These are phyloP conservation scores for Yoshiicerus persimilis DNA, from an alignment of 1,140 invertebrate genomes.

Conservation along the genomic window DNA sequence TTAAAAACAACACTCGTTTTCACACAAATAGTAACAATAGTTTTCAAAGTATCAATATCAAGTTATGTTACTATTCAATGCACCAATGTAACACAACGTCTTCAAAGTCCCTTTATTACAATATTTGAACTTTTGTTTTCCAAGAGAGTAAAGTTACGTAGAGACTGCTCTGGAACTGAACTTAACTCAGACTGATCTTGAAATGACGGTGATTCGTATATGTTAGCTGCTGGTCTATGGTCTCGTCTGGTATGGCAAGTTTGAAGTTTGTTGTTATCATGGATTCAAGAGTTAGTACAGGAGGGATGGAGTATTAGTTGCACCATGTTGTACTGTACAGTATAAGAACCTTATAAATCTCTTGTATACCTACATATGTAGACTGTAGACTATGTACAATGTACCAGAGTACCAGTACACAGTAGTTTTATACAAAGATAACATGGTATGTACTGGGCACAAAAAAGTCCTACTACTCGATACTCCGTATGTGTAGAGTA, in stretches of 20 bases:
- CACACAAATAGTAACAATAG: too few relatives aligned
- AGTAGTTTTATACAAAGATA: background rate
- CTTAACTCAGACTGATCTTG: background rate
- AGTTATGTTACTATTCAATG: too few relatives aligned
- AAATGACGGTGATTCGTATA: background rate
- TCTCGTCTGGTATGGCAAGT: background rate
- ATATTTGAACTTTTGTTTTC: too few relatives aligned
- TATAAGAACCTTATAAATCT: too few relatives aligned
- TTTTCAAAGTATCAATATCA: too few relatives aligned
- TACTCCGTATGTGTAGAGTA: background rate
- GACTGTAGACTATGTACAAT: too few relatives aligned
- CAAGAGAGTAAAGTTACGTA: background rate
- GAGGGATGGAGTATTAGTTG: background rate
- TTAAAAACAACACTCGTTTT: too few relatives aligned
- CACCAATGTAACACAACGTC: too few relatives aligned
- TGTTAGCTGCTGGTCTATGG: background rate
- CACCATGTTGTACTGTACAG: background rate
- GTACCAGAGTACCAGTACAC: too few relatives aligned
- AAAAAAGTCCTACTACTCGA: background rate
- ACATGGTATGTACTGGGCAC: background rate
- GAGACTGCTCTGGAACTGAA: background rate
- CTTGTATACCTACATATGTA: too few relatives aligned
- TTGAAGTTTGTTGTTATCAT: background rate
- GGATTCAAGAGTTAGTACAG: background rate
- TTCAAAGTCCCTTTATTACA: too few relatives aligned